phyloP scores from a whole-genome alignment of 2,888 invertebrate genomes.

The Sympetrum striolatum region DNA sequence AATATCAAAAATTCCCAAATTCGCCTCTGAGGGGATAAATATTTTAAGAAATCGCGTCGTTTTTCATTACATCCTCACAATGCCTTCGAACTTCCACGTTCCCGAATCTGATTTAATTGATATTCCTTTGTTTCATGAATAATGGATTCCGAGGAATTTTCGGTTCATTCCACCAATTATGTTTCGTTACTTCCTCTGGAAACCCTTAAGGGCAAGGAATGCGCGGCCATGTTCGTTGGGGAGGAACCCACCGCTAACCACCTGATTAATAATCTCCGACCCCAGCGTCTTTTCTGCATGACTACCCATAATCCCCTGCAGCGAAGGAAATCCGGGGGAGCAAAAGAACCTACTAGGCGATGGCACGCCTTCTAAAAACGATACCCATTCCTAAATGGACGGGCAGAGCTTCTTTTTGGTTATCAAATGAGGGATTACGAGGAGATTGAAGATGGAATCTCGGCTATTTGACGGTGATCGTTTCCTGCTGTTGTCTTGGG shows the following conservation, averaged over 20 bases:
- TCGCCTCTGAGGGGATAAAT: not conserved
- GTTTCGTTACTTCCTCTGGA: not conserved
- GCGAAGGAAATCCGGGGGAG: constrained; percentile 25
- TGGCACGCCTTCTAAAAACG: constrained; percentile 27
- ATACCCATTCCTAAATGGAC: not conserved
- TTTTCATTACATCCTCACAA: not conserved
- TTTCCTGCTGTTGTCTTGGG: no score
- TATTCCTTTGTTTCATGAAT: not conserved
- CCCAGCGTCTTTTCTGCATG: constrained; percentile 5
- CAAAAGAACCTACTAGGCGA: not conserved
- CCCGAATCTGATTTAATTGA: constrained; percentile 3
- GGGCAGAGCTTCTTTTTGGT: no score
- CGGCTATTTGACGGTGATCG: no score
- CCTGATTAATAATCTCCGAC: constrained; percentile 24
- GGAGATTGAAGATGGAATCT: no score
- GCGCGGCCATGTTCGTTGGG: not conserved
- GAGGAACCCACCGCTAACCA: not conserved
- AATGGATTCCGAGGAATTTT: constrained; percentile 6
- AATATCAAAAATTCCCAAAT: not conserved
- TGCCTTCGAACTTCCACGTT: not conserved
- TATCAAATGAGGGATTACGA: no score
- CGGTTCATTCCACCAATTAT: constrained; percentile 17
- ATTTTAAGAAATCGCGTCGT: not conserved
- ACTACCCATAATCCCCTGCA: constrained; percentile 31
- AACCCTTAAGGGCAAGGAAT: not conserved